These are phyloP conservation scores for Atethmia centrago DNA, from an alignment of 2,888 invertebrate genomes.

Conservation along the genomic window DNA sequence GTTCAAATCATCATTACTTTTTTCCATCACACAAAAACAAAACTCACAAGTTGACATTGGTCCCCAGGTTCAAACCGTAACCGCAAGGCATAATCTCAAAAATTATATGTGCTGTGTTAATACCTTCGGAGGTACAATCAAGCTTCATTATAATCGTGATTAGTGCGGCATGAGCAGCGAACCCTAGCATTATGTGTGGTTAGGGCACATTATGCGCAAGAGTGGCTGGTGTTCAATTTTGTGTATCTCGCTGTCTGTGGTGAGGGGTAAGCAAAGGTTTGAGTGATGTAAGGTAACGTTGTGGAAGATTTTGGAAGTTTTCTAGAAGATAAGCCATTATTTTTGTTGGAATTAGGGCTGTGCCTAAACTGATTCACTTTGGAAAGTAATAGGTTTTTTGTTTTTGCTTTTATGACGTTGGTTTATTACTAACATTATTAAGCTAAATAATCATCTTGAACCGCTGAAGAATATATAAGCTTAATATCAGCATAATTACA, in stretches of 20 bases:
- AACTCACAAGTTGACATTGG: slow-evolving; percentile 29
- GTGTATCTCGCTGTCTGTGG: slow-evolving; percentile 27
- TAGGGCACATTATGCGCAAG: slow-evolving; percentile 64
- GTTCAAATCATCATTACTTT: neutral
- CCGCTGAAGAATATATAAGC: neutral
- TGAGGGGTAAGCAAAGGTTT: slow-evolving; percentile 15
- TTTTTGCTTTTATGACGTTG: neutral
- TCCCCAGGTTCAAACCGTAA: slow-evolving; percentile 11
- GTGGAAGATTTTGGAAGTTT: neutral
- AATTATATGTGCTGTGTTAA: slow-evolving; percentile 68
- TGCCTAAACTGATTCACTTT: neutral
- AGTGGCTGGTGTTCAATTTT: slow-evolving; percentile 51
- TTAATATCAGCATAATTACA: neutral
- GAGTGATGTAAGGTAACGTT: neutral
- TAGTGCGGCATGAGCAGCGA: slow-evolving; percentile 54
- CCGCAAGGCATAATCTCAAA: slow-evolving; percentile 53
- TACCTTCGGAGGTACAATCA: slow-evolving; percentile 66
- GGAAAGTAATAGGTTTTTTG: neutral
- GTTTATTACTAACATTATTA: neutral
- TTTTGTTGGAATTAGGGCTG: too few relatives aligned
- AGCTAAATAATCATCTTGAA: neutral
- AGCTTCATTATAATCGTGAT: slow-evolving; percentile 69
- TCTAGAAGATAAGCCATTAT: too few relatives aligned
- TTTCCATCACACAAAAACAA: neutral
- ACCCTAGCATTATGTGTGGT: slow-evolving; percentile 67